These are phyloP conservation scores for Euura lappo DNA, from an alignment of 1,140 invertebrate species.

Conservation along the genomic window DNA sequence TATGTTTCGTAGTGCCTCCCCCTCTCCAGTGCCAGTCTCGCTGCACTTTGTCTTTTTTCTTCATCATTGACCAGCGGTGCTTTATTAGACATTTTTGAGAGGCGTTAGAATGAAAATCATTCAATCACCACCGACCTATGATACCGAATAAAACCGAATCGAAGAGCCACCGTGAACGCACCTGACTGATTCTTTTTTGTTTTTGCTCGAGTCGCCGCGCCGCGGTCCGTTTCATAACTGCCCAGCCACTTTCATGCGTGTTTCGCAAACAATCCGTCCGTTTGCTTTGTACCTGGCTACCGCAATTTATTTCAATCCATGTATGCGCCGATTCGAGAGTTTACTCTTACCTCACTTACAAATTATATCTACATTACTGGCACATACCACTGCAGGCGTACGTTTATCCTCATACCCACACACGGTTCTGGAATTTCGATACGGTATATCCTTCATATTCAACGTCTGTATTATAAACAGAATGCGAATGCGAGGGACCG, in stretches of 20 bases:
- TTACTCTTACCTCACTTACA: neutral
- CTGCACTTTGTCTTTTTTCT: neutral
- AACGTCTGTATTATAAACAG: slow-evolving; percentile 8
- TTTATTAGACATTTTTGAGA: too few species aligned
- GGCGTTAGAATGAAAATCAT: too few species aligned
- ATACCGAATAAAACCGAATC: too few species aligned
- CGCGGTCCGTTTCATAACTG: slow-evolving; percentile 5
- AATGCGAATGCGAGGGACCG: slow-evolving; percentile 5
- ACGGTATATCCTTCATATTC: slow-evolving; percentile 4
- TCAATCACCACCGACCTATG: too few species aligned
- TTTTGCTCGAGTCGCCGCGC: slow-evolving; percentile 6
- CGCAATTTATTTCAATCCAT: neutral
- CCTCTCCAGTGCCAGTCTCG: neutral
- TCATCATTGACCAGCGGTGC: too few species aligned
- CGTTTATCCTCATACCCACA: neutral
- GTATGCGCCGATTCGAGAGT: neutral
- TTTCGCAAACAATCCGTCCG: slow-evolving; percentile 5
- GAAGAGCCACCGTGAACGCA: neutral
- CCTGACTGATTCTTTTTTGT: slow-evolving; percentile 7
- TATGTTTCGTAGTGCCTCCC: slow-evolving; percentile 4
- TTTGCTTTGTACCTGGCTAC: neutral
- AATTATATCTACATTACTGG: neutral
- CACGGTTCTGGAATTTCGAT: neutral
- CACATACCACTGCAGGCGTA: neutral
- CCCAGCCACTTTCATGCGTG: neutral